Conservation (phyloP, 2,113 vertebrate species). For the Dolichotis patagonum region DNA sequence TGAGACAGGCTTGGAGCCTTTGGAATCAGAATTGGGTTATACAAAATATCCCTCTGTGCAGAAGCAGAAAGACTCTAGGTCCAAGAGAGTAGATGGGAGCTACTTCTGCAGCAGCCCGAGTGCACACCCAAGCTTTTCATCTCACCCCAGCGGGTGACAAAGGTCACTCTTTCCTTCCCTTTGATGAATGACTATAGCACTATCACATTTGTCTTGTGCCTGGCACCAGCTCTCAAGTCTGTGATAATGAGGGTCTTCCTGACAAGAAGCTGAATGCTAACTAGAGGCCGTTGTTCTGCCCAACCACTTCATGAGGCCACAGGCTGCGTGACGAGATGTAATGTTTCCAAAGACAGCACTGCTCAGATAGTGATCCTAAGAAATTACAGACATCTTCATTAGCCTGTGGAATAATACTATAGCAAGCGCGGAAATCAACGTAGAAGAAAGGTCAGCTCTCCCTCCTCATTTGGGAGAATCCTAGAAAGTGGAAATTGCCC, state of each 20-base stretch:
- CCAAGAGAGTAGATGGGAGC: neutral
- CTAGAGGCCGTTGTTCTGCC: neutral
- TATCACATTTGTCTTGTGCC: conserved; percentile 81
- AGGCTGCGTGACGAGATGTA: too few species aligned
- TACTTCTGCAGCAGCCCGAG: neutral
- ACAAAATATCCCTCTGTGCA: neutral
- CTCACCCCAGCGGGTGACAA: conserved; percentile 81
- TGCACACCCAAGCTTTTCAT: conserved; percentile 73
- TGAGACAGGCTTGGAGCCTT: neutral
- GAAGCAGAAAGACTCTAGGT: neutral
- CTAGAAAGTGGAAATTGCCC: neutral
- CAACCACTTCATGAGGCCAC: neutral
- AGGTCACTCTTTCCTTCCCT: conserved; percentile 70
- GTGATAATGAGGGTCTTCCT: conserved; percentile 82
- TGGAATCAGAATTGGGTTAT: neutral
- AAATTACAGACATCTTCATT: neutral
- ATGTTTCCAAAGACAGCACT: neutral
- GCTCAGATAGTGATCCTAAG: neutral
- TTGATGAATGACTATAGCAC: conserved; percentile 80
- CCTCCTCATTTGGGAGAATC: conserved; percentile 8
- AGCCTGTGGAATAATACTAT: neutral
- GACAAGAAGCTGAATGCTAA: conserved; percentile 37
- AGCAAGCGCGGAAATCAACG: neutral
- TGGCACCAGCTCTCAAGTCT: conserved; percentile 76
- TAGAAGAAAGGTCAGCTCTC: neutral